A percentile compares a stretch with the other conserved stretches of the same genome.
Conservation (phyloP, 2,888 invertebrate species). For the Cylindroiulus punctatus region DNA sequence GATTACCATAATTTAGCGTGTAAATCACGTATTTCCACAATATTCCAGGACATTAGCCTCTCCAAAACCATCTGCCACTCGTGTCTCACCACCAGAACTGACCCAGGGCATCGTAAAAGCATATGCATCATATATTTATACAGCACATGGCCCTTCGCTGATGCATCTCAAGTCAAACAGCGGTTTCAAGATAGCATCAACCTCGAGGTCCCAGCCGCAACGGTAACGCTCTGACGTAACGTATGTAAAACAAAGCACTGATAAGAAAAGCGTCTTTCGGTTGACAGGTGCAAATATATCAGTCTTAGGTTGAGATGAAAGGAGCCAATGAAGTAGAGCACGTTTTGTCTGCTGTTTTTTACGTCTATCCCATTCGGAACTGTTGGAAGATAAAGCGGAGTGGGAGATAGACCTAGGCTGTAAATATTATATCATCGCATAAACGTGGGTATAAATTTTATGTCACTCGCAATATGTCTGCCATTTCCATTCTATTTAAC, state of each 20-base stretch:
- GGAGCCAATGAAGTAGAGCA: neutral
- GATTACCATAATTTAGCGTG: no score
- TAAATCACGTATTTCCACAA: no score
- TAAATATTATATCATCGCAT: constrained; percentile 22
- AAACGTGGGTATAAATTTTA: constrained; percentile 29
- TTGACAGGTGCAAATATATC: constrained; percentile 26
- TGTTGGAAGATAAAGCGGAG: neutral
- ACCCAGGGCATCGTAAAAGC: no score
- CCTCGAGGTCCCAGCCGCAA: neutral
- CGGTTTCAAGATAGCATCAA: no score
- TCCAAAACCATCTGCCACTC: no score
- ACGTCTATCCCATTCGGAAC: neutral
- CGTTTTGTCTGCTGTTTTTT: neutral
- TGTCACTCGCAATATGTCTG: neutral
- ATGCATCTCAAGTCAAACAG: no score
- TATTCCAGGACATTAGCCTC: no score
- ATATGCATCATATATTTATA: no score
- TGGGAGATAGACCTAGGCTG: neutral
- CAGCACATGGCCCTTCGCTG: no score
- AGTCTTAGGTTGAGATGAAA: neutral
- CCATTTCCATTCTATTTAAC: constrained; percentile 13
- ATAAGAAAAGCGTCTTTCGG: neutral
- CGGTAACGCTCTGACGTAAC: neutral
- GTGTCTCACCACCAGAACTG: no score
- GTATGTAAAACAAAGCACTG: neutral